Percentiles rank a stretch among this genome's conserved stretches.
phyloP scores from a whole-genome alignment of 2,888 invertebrate species.

The Brenthis hecate region DNA sequence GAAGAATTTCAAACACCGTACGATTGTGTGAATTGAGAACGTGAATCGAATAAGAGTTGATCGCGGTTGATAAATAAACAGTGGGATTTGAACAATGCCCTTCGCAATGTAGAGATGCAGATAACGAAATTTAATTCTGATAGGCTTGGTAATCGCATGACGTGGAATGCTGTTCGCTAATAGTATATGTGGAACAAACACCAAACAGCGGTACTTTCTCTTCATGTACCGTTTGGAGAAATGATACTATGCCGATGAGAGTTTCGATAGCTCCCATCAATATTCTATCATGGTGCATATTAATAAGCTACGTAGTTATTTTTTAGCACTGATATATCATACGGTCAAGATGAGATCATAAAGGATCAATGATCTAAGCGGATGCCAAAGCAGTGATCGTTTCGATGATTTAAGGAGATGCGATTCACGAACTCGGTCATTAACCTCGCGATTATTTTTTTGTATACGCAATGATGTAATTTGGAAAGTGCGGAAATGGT shows the following conservation, averaged over 20 bases:
- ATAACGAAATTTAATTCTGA: conserved; percentile 31
- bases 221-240: conserved; percentile 63
- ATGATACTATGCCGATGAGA: conserved; percentile 66
- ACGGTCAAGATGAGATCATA: conserved; percentile 73
- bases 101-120: conserved; percentile 45
- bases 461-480: conserved; percentile 71
- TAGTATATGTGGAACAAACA: conserved; percentile 38
- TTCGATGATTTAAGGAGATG: conserved; percentile 55
- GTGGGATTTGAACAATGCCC: conserved; percentile 67
- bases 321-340: conserved; percentile 46
- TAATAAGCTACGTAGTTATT: conserved; percentile 37
- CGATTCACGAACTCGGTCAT: conserved; percentile 62
- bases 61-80: conserved; percentile 69
- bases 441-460: conserved; percentile 65
- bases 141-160: conserved; percentile 22
- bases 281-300: conserved; percentile 7
- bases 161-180: conserved; percentile 30
- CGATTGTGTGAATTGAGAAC: conserved; percentile 77
- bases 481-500: conserved; percentile 78
- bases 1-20: conserved; percentile 69
- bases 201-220: conserved; percentile 70
- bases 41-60: conserved; percentile 72
- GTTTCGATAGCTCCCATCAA: conserved; percentile 47
- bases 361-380: conserved; percentile 76
- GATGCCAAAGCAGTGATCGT: conserved; percentile 71